A percentile compares a stretch with the other conserved stretches of the same genome.
Conservation (phyloP, 1,140 invertebrate genomes). For the Heterodera schachtii region DNA sequence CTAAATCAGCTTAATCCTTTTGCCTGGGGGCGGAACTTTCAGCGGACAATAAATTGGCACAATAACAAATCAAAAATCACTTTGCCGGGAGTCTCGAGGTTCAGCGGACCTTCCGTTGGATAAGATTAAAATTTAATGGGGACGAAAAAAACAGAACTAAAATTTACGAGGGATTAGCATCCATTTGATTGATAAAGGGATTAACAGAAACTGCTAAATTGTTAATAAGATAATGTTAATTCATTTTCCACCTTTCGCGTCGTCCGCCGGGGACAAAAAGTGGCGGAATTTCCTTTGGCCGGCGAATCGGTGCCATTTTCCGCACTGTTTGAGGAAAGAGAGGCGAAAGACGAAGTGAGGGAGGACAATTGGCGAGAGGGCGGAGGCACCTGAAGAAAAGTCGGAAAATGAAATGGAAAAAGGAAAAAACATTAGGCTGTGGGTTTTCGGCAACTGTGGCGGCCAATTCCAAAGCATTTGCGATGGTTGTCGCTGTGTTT, state of each 20-base stretch:
- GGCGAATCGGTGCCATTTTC: not conserved
- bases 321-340: not conserved
- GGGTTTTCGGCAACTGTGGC: conserved; percentile 2
- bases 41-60: too few species aligned
- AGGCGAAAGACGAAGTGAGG: not conserved
- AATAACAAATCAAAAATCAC: not conserved
- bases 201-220: too few species aligned
- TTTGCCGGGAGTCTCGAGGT: not conserved
- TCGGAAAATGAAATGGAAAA: not conserved
- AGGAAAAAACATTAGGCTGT: conserved; percentile 13
- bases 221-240: too few species aligned
- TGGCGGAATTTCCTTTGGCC: not conserved
- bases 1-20: not conserved
- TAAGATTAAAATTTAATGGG: not conserved
- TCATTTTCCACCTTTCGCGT: not conserved
- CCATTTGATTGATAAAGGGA: too few species aligned
- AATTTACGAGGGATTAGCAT: too few species aligned
- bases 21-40: too few species aligned
- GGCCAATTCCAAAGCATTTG: conserved; percentile 27
- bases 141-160: too few species aligned
- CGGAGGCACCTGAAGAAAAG: conserved; percentile 1
- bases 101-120: not conserved
- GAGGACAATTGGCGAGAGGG: conserved; percentile 6
- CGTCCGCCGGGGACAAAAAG: not conserved
- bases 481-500: conserved; percentile 22